Evolutionary conservation across 2,113 vertebrate species (phyloP).

Genomic region (Tupaia tana): DNA sequence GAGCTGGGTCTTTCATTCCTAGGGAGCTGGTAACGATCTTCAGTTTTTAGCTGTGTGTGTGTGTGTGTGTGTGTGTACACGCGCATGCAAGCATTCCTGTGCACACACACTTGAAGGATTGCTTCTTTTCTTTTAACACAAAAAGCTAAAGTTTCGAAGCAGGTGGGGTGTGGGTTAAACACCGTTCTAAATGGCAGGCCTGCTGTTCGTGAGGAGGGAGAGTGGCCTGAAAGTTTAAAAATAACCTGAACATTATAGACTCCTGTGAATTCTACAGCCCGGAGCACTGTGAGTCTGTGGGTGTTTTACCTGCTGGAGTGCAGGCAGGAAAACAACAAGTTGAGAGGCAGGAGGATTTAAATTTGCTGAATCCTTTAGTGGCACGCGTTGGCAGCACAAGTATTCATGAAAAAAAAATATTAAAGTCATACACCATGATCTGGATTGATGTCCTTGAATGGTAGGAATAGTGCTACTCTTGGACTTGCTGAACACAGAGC

Average conservation of each 20-base stretch:
- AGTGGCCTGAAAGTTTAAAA: constrained; percentile 81
- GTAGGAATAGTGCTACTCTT: background rate
- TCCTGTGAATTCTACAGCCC: constrained; percentile 80
- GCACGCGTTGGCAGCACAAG: constrained; percentile 48
- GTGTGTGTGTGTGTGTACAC: too few species aligned
- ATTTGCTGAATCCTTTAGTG: constrained; percentile 51
- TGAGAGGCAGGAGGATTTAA: constrained; percentile 72
- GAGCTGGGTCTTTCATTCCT: background rate
- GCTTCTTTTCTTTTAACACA: constrained; percentile 76
- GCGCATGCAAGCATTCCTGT: too few species aligned
- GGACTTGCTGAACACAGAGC: background rate
- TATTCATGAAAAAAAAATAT: background rate
- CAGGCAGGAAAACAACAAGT: constrained; percentile 74
- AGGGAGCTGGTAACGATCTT: background rate
- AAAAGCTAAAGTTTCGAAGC: constrained; percentile 77
- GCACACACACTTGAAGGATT: background rate
- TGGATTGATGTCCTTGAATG: background rate
- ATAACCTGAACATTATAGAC: constrained; percentile 83
- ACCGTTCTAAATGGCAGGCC: constrained; percentile 82
- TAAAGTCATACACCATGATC: background rate
- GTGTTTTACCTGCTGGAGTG: constrained; percentile 82
- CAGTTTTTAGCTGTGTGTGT: background rate
- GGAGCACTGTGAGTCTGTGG: constrained; percentile 75
- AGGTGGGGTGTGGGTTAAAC: constrained; percentile 84
- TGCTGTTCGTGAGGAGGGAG: constrained; percentile 78